Percentiles rank a stretch among this genome's conserved stretches.
phyloP scores from a whole-genome alignment of 2,797 vertebrate species.

The Microctenopoma lineatum region DNA sequence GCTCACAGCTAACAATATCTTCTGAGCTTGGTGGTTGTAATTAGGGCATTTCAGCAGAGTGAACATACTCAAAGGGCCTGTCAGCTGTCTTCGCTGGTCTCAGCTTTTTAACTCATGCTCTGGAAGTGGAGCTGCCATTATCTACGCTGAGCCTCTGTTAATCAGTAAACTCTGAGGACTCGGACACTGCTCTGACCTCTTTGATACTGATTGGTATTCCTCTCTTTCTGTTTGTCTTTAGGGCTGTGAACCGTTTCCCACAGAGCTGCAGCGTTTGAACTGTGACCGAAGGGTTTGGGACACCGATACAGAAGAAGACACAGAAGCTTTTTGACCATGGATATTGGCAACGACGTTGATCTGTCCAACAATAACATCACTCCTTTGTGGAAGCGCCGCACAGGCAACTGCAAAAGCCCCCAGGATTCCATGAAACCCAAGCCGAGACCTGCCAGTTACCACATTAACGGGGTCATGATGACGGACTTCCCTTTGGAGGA shows the following conservation, averaged over 20 bases:
- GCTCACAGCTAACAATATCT: slow-evolving; percentile 11
- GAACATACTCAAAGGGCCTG: slow-evolving; percentile 56
- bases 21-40: slow-evolving; percentile 41
- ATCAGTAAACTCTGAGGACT: slow-evolving; percentile 70
- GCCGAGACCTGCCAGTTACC: slow-evolving; percentile 87
- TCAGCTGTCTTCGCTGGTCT: slow-evolving; percentile 25
- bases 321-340: slow-evolving; percentile 57
- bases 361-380: slow-evolving; percentile 85
- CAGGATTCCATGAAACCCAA: slow-evolving; percentile 66
- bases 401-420: slow-evolving; percentile 64
- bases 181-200: slow-evolving; percentile 34
- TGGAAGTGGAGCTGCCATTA: slow-evolving; percentile 24
- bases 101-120: background rate
- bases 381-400: slow-evolving; percentile 85
- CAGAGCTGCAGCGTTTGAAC: slow-evolving; percentile 50
- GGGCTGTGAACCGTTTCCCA: slow-evolving; percentile 39
- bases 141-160: slow-evolving; percentile 54
- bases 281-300: slow-evolving; percentile 40
- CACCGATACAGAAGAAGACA: slow-evolving; percentile 34
- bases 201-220: slow-evolving; percentile 35
- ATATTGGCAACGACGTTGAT: slow-evolving; percentile 86
- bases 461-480: slow-evolving; percentile 83
- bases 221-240: slow-evolving; percentile 55
- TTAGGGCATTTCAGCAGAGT: slow-evolving; percentile 61
- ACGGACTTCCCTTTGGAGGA: slow-evolving; percentile 89